Base-by-base conservation (phyloP, 2,888 invertebrate species). In the Exephanes ischioxanthus region DNA sequence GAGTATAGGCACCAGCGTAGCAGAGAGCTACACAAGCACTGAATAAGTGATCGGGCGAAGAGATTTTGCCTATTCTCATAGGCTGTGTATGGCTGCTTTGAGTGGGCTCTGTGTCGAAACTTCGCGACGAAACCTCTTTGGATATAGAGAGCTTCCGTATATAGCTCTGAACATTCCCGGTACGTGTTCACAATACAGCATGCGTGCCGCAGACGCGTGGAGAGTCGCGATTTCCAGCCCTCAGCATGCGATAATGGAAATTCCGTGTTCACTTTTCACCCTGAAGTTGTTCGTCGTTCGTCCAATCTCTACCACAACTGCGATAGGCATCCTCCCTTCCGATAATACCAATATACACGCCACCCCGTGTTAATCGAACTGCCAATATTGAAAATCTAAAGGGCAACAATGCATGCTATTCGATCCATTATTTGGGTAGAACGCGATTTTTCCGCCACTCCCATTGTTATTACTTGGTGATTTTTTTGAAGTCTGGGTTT, bases 221-320 rank as follows among this genome's bases (percentile, higher is more conserved):
- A 80, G 37, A 55, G 26, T 9, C 30, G 68, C 58, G 26, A 16
- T 26, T 33, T 75, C 58, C 14, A 19, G n/a, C 55, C 53, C 86
- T 14, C 85, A 70, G 68, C 85, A 37, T 79, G 87, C 80, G 85
- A 85, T 91, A 91, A 91, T 91, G 89, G 89, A 80, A 86, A 87
- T 89, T 88, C 88, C 89, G 83, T 91, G 91, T 91, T 86, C 80
- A 84, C 79, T 87, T 84, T 82, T 71, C 51, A 55, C 55, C 48
- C 30, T 58, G 71, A 86, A 80, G 71, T 79, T 83, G 26, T 63
- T 53, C 70, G 58, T n/a, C 51, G 45, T 70, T 66, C 71, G 63
- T 51, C 19, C 67, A n/a, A 37, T 37, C 37, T 41, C 22, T 7
- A 19, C 26, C 66, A 41, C 66, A 53, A 63, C n/a, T 51, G 37